Evolutionary conservation across 1,140 invertebrate genomes (phyloP).

Genomic region (Drosophila persimilis): DNA sequence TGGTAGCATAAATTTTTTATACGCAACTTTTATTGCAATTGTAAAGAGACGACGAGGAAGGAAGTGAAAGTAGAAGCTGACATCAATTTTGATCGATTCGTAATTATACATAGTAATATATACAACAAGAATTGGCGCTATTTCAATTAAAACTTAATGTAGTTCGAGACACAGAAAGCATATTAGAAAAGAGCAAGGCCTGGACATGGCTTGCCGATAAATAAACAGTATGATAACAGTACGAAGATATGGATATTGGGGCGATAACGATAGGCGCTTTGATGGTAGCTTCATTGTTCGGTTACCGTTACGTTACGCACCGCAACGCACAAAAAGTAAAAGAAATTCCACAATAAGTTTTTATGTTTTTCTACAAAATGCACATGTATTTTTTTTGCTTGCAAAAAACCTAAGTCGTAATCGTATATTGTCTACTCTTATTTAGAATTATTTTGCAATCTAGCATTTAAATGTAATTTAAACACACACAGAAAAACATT

Average conservation of each 20-base stretch:
- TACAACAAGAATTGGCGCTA: conserved; percentile 70
- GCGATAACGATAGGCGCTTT: conserved; percentile 16
- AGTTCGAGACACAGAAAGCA: conserved; percentile 66
- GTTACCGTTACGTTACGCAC: conserved; percentile 20
- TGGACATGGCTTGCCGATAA: conserved; percentile 41
- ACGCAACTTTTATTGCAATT: conserved; percentile 77
- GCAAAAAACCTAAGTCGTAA: conserved; percentile 65
- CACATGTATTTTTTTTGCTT: conserved; percentile 41
- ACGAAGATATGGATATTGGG: conserved; percentile 29
- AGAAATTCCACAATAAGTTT: conserved; percentile 48
- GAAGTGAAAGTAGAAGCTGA: conserved; percentile 25
- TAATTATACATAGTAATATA: conserved; percentile 46
- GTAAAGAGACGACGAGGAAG: conserved; percentile 50
- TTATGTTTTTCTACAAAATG: conserved; percentile 26
- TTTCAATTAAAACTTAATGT: conserved; percentile 72
- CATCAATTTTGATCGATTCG: conserved; percentile 57
- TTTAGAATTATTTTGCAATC: conserved; percentile 62
- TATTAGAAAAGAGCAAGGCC: conserved; percentile 47
- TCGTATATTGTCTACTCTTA: conserved; percentile 46
- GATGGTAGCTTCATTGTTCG: conserved; percentile 9
- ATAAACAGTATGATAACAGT: conserved; percentile 50
- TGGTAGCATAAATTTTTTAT: conserved; percentile 76
- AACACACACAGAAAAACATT: conserved; percentile 20
- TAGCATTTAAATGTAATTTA: conserved; percentile 37
- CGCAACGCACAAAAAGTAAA: conserved; percentile 28